Evolutionary conservation across 1,140 invertebrate genomes (phyloP), one percentile per base, ranked within the genome.

Genomic region (Dendrolimus punctatus): DNA sequence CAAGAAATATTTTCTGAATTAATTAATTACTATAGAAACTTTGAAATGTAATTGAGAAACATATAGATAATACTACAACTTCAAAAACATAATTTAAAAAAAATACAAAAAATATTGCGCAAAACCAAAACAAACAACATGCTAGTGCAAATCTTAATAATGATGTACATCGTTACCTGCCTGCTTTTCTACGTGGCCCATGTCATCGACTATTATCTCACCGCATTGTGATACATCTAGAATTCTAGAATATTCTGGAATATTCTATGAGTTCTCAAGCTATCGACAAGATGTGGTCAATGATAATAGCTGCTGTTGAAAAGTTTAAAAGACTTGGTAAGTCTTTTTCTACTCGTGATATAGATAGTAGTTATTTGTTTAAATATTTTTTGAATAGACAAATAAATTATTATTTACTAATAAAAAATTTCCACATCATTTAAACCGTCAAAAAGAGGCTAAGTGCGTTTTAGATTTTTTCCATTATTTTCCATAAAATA

Each of bases 121-220:
- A 8, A 42, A 42, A 38, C 50, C 23, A 9, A 7, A n/a, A 8
- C 4, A 6, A 42, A 1, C 67, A 79, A 60, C 72, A 88, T 88
- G 86, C 68, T 88, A 62, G 78, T 88, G 38, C 86, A 88, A 54
- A 85, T 88, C 10, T 71, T 88, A 2, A 84, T 88, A 48, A 84
- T 88, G 70, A 83, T 87, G 72, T 88, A 88, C 68, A 83, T 86
- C 42, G 80, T 73, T 44, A 84, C 84, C 8, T 88, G 82, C 62
- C 67, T 88, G 37, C 53, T 88, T 37, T 82, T 88, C 61, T 88
- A 88, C 55, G 79, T 86, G 36, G 82, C 82, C 6, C 76, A 81
- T 23, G 72, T 87, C 45, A 85, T 88, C 44, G 86, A 87, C 61
- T 87, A 83, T 60, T 85, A 85, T 57, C 66, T 84, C 47, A 74